Evolutionary conservation across 2,797 vertebrate species (phyloP).

Genomic region (Falco biarmicus): DNA sequence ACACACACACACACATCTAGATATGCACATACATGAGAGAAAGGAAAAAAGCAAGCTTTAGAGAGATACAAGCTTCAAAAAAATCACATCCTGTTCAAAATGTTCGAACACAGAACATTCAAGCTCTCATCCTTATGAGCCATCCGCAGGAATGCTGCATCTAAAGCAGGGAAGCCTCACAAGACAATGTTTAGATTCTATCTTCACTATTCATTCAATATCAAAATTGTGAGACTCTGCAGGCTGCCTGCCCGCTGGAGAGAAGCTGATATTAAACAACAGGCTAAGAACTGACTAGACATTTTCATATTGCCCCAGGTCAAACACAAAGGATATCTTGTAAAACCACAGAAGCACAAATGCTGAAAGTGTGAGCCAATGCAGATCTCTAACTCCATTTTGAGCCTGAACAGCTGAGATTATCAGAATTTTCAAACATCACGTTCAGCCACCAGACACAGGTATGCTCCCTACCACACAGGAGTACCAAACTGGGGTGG

Average conservation of each 20-base stretch:
- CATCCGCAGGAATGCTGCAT: not conserved
- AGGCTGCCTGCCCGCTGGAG: not conserved
- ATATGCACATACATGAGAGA: not conserved
- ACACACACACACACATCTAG: not conserved
- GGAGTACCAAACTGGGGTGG: not conserved
- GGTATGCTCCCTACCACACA: not conserved
- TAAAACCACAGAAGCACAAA: not conserved
- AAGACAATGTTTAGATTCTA: not conserved
- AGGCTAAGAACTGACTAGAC: not conserved
- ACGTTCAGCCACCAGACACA: not conserved
- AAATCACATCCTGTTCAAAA: not conserved
- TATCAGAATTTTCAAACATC: not conserved
- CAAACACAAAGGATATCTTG: not conserved
- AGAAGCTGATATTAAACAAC: not conserved
- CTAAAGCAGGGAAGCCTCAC: not conserved
- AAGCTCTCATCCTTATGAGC: not conserved
- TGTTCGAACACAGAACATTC: not conserved
- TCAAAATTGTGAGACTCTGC: not conserved
- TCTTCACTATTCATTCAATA: not conserved
- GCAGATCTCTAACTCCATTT: not conserved
- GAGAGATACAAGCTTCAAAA: not conserved
- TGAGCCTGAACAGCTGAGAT: not conserved
- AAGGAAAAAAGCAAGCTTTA: not conserved
- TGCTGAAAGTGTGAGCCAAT: not conserved
- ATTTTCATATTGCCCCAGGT: not conserved